Evolutionary conservation across 2,888 invertebrate genomes (phyloP), one percentile per base, ranked within the genome.

Genomic region (Melieria omissa): DNA sequence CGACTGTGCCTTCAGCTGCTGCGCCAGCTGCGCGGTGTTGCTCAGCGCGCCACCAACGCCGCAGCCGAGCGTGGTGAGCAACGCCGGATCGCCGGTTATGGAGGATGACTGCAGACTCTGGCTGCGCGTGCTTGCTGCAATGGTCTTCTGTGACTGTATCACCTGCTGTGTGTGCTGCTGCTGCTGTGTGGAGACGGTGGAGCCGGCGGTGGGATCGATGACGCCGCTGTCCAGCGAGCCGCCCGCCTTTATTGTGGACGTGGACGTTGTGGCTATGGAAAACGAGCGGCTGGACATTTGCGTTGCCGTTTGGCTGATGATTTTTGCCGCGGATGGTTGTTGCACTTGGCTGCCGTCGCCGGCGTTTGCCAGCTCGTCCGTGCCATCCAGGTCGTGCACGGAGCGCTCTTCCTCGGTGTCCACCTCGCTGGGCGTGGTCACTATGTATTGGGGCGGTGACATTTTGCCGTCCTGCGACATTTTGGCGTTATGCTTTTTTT

Each of bases 1-100:
- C 3, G 87, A 87, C 71, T 86, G 84, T 0, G 87, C 86, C 74
- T 87, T 87, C 44, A 86, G 73, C 73, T 87, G 87, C 65, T 85
- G 90, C 83, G 90, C 89, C 77, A 90, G 86, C 7, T 80, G 78
- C 0, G 78, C 75, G 0, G 83, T 79, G 4, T 74, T 65, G 3
- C 77, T 78, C 4, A 69, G 52, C 44, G 49, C 63, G 0, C 75
- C 74, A 64, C 60, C 54, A 45, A 73, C 47, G 47, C 65, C 41
- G 52, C 72, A 68, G 0, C 79, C 76, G 10, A 76, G 46, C 10
- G 75, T 72, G 5, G 74, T 73, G 0, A 78, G 75, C 14, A 80
- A 70, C 12, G 79, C 78, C 29, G 82, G 82, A 66, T 85, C 86
- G 5, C 82, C 80, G 14, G 82, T 78, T 12, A 83, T 76, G 29